Evolutionary conservation across 2,797 vertebrate species (phyloP), one percentile per base, ranked within the genome.

Genomic region (Adrianichthys oophorus): DNA sequence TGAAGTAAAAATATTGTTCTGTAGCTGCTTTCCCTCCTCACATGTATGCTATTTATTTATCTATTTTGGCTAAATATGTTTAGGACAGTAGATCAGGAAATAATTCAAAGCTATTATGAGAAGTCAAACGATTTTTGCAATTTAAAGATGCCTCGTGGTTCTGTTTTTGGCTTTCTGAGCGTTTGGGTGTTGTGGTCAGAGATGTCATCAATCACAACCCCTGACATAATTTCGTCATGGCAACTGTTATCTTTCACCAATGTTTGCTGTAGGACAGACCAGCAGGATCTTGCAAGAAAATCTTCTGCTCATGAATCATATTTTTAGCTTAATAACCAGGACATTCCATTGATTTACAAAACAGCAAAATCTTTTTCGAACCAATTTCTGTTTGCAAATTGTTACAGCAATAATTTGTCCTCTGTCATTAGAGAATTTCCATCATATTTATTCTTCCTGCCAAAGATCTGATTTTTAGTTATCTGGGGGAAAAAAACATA

Each of bases 181-280:
- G 40, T 68, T 55, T 32, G 51, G 61, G 21, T 61, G 66, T 55
- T 67, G 62, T 62, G 71, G 77, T 83, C 74, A 74, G 59, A 80
- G 80, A 78, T 72, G 76, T 90, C 87, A 86, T 85, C 76, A 68
- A 68, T 87, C 76, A 82, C 19, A 41, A 51, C 56, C 24, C 24
- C 65, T 81, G 74, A 85, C 78, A 72, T 86, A 80, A 80, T 82
- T 70, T 66, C 62, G 15, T 41, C 8, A 24, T 61, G 68, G 42
- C 4, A 16, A 68, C 65, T 79, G 84, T 68, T 81, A 82, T 79
- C 68, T 60, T 44, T 81, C 77, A 62, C 65, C 69, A 75, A 87
- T 68, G 84, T 62, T 52, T 4, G 23, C 81, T 71, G 51, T 66
- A 64, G 81, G 75, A 74, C 56, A 47, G 47, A 68, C 70, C 55